These are phyloP conservation scores for Alitta virens DNA, from an alignment of 2,888 invertebrate genomes.

Conservation along the genomic window DNA sequence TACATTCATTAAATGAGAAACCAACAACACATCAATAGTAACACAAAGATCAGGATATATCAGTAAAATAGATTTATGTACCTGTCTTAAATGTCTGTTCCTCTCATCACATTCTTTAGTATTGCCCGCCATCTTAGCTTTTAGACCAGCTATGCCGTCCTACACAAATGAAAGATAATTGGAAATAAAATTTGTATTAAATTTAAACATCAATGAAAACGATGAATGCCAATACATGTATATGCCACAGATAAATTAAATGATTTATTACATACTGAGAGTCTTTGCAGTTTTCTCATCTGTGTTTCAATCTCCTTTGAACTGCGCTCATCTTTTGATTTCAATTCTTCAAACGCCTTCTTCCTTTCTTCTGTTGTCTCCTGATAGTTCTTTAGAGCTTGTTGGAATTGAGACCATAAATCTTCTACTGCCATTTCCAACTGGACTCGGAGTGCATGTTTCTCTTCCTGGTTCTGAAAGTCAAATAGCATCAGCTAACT, in stretches of 20 bases:
- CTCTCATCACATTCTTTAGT: conserved; percentile 55
- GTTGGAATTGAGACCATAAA: conserved; percentile 51
- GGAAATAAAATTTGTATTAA: neutral
- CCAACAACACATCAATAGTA: no score
- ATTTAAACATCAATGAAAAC: neutral
- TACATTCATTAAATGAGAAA: no score
- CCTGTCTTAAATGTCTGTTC: conserved; percentile 53
- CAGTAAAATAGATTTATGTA: no score
- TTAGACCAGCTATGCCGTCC: conserved; percentile 53
- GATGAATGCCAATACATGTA: no score
- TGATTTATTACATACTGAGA: conserved; percentile 53
- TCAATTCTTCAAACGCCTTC: conserved; percentile 52
- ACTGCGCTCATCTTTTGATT: conserved; percentile 54
- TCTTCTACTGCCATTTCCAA: conserved; percentile 54
- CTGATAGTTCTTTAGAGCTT: conserved; percentile 52
- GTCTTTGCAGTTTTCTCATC: conserved; percentile 55
- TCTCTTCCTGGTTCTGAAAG: conserved; percentile 55
- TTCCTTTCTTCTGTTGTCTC: conserved; percentile 55
- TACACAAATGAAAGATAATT: conserved; percentile 24
- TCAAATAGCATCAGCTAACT: neutral
- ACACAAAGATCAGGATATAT: no score
- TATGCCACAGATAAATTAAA: no score
- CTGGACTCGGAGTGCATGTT: conserved; percentile 53
- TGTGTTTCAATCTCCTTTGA: conserved; percentile 56
- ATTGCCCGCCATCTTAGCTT: conserved; percentile 52